Base-by-base conservation (phyloP, 2,888 invertebrate genomes). In the Leptarthrus brevirostris region DNA sequence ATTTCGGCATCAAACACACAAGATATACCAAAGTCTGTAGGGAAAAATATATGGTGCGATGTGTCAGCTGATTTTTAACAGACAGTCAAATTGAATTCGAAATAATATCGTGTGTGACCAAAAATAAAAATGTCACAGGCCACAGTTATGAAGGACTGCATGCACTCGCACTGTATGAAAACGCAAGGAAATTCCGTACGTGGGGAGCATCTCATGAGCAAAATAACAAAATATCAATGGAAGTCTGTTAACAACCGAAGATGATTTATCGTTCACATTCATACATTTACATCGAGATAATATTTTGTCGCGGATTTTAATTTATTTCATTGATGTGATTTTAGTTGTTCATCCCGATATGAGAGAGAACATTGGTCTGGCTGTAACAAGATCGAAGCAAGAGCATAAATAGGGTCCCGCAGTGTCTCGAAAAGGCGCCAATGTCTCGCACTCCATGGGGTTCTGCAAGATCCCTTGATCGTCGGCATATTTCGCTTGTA, bases 301-400 rank as follows among this genome's bases (percentile, higher is more conserved):
- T 73, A 73, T 73, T 73, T 73, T 73, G 73, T 73, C 73, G 73
- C 73, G 66, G 53, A 54, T 73, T 73, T 73, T 66, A 73, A 73
- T 54, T 73, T 73, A 73, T 73, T 73, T 73, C 73, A 66, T 53
- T 73, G 58, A 72, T 49, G 49, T 72, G 58, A 72, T 40, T 72
- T 72, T 72, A 56, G 54, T 44, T 54, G 71, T 71, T 36, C 71
- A 61, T 61, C 14, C 36, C 10, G 20, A 40, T 16, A 10, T 10
- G 26, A 36, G 47, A 47, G 56, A 72, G 58, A 44, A 56, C 30
- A 20, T 64, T 36, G 47, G 30, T 44, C 40, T 18, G n/a, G 18
- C 44, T 14, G 26, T 36, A 72, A 56, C 56, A 54, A 72, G 54
- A 72, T 24, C 40, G 26, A 26, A 18, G 18, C 44, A 64, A 36